Evolutionary conservation across 2,888 invertebrate species (phyloP), one percentile per base, ranked within the genome.

Genomic region (Protula sp.): DNA sequence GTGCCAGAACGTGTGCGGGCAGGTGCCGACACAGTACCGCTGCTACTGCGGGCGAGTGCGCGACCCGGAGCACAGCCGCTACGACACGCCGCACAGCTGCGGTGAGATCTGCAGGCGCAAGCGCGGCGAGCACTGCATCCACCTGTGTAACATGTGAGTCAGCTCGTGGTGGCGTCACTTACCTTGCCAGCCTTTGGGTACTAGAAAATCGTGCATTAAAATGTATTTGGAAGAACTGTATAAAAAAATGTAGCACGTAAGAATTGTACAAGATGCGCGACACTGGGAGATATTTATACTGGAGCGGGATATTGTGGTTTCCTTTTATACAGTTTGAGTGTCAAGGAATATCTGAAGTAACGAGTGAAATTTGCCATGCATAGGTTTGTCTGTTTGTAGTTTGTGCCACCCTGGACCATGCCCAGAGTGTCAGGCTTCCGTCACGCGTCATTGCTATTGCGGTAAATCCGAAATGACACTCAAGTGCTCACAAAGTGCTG

Each of bases 361-460:
- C n/a, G n/a, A n/a, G n/a, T n/a, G n/a, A n/a, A n/a, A n/a, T n/a
- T n/a, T n/a, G n/a, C n/a, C n/a, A n/a, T 57, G n/a, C 28, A 4
- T 22, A 3, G 28, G 30, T 19, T 30, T 56, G 51, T 54, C 4
- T 28, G 29, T 26, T 53, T 55, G 1, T 69, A 78, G 78, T 28
- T 84, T 89, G 0, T 95, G 94, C 76, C 95, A 97, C 80, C 95
- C 95, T 0, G 97, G 97, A 0, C 93, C 94, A 0, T 97, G 97
- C 81, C 93, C 94, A 1, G 88, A 89, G 0, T 97, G 95, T 74
- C 87, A 87, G 68, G 88, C 90, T 1, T 88, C 88, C 72, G 87
- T 78, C 28, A 70, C 64, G 54, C 67, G 71, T 54, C 63, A 69
- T 2, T 83, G 83, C 70, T 73, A 74, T 57, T 83, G 83, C 71